These are phyloP conservation scores for Pelvicachromis taeniatus DNA, from an alignment of 2,113 vertebrate species.

Conservation along the genomic window DNA sequence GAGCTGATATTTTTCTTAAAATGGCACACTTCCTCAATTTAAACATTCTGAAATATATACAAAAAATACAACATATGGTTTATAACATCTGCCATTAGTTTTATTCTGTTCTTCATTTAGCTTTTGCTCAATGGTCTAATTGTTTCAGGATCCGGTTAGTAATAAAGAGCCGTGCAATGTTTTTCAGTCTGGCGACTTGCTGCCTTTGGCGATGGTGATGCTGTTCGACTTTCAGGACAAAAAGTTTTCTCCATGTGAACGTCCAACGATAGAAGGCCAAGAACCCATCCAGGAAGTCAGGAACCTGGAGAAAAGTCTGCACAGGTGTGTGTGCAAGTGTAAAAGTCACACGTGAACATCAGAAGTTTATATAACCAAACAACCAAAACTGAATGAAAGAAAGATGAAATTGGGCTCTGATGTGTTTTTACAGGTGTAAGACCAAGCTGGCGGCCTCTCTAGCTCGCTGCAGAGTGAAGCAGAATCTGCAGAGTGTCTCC, in stretches of 20 bases:
- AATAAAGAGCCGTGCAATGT: not conserved
- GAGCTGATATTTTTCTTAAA: not conserved
- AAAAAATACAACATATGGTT: not conserved
- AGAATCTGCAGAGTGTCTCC: slow-evolving; percentile 80
- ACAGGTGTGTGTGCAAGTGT: slow-evolving; percentile 67
- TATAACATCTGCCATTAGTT: not conserved
- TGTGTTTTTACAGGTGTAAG: slow-evolving; percentile 72
- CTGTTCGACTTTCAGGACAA: slow-evolving; percentile 89
- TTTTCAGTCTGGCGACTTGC: slow-evolving; percentile 79
- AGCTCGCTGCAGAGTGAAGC: slow-evolving; percentile 85
- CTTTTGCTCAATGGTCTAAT: not conserved
- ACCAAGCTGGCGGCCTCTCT: slow-evolving; percentile 86
- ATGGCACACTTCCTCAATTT: not conserved
- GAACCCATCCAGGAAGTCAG: slow-evolving; percentile 75
- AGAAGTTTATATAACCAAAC: not conserved
- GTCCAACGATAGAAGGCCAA: slow-evolving; percentile 58
- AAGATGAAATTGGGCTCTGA: not conserved
- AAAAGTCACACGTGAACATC: not conserved
- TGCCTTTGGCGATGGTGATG: slow-evolving; percentile 88
- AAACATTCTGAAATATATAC: not conserved
- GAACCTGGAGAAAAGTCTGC: slow-evolving; percentile 77
- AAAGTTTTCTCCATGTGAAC: slow-evolving; percentile 75
- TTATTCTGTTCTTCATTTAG: too few species aligned
- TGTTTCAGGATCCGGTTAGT: not conserved
- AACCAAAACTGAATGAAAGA: not conserved